phyloP scores from a whole-genome alignment of 2,113 vertebrate species.

The Anhinga anhinga region DNA sequence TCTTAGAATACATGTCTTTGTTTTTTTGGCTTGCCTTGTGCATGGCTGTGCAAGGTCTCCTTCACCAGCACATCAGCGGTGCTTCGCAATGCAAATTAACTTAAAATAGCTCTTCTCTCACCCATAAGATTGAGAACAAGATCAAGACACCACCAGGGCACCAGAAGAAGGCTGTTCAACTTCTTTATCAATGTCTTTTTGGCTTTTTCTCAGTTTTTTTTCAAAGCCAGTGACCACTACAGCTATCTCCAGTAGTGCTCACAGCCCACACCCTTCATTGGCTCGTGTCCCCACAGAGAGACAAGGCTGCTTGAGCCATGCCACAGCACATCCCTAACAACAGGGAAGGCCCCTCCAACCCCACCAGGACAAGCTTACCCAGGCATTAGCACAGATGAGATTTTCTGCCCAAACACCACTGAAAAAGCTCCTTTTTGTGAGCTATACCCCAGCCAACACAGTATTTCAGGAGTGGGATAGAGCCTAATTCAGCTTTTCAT shows the following conservation, averaged over 20 bases:
- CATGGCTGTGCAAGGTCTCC: neutral
- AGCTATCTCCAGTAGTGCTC: neutral
- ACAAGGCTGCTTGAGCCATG: neutral
- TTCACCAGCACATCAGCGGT: neutral
- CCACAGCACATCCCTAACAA: neutral
- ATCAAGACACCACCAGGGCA: neutral
- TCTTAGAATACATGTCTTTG: neutral
- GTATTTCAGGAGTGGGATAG: neutral
- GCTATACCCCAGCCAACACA: neutral
- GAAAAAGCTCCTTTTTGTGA: neutral
- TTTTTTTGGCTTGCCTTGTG: conserved; percentile 3
- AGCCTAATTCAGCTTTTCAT: neutral
- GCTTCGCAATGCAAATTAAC: neutral
- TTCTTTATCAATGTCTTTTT: neutral
- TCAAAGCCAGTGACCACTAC: neutral
- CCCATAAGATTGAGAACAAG: neutral
- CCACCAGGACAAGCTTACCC: neutral
- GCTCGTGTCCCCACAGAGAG: fast-evolving
- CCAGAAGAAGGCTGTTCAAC: neutral
- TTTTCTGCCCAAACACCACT: neutral
- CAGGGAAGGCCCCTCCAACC: neutral
- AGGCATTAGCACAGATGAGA: neutral
- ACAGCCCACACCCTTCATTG: neutral
- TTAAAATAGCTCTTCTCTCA: neutral
- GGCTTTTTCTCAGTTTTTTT: neutral